phyloP scores from a whole-genome alignment of 2,113 vertebrate genomes.

The Rhynchopsitta pachyrhyncha region DNA sequence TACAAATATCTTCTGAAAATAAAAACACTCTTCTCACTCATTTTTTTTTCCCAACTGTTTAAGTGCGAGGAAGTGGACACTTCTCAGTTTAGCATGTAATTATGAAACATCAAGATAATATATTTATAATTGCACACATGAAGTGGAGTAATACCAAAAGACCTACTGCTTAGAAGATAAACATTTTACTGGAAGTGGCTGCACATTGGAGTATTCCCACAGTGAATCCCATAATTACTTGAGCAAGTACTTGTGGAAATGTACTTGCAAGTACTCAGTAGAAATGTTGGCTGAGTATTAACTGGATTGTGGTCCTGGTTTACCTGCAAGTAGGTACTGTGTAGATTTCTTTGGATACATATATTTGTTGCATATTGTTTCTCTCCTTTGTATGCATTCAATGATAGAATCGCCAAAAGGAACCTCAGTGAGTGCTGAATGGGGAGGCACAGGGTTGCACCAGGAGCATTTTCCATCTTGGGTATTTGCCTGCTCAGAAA shows the following conservation, averaged over 20 bases:
- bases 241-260: background rate
- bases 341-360: background rate
- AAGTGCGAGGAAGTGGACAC: slow-evolving; percentile 6
- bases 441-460: background rate
- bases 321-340: background rate
- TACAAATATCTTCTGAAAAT: background rate
- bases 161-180: background rate
- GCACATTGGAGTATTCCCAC: background rate
- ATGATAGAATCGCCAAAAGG: background rate
- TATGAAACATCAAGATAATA: background rate
- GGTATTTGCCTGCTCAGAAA: background rate
- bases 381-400: background rate
- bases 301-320: background rate
- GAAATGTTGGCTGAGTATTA: background rate
- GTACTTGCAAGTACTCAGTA: too few relatives aligned
- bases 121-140: background rate
- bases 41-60: background rate
- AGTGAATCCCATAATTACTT: background rate
- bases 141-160: background rate
- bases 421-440: background rate
- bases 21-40: background rate
- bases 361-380: background rate
- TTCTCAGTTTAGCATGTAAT: background rate
- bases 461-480: background rate
- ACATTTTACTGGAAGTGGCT: background rate